Base-by-base conservation (phyloP, 2,113 vertebrate species). In the Chauna torquata region DNA sequence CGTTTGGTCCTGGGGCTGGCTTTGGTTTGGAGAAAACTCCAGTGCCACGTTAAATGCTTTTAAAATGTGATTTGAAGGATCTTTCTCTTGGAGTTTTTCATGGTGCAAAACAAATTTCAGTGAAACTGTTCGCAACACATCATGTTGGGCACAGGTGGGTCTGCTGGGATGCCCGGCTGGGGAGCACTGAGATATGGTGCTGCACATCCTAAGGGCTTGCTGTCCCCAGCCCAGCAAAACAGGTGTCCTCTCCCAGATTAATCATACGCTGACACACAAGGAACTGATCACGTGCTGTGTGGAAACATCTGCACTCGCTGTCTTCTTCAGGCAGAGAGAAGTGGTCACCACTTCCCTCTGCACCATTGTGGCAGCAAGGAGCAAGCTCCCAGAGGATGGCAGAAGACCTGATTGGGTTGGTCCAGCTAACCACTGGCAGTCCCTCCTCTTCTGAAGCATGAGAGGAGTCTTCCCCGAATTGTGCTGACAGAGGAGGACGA, bases 401-500 rank as follows among this genome's bases (percentile, higher is more conserved):
- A n/a, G 57, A 65, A 59, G 55, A 61, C 13, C 58, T 6, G 11
- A 14, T 8, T 0, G 1, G 34, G 17, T 27, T 0, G 1, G 47
- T 32, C 34, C 61, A 64, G 28, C 42, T 64, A 38, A 69, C 8
- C 4, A 1, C 34, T 23, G 34, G 2, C 52, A 55, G 23, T 8
- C 30, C 38, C 16, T 71, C n/a, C n/a, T 32, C 62, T 49, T 57
- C 49, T 10, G 45, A 45, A 52, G 55, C 49, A 23, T n/a, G 23
- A 57, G 36, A 62, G 15, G 13, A 24, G 44, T 36, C 59, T 71
- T 55, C 36, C 15, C n/a, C 4, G 12, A 57, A 12, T 4, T 18
- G 27, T 24, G 45, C 45, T 32, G 44, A 36, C 44, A 54, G 28
- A 66, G 42, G 12, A 40, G n/a, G 57, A 52, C 9, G 16, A 62